Evolutionary conservation across 2,797 vertebrate genomes (phyloP).

Genomic region (Trichosurus vulpecula): DNA sequence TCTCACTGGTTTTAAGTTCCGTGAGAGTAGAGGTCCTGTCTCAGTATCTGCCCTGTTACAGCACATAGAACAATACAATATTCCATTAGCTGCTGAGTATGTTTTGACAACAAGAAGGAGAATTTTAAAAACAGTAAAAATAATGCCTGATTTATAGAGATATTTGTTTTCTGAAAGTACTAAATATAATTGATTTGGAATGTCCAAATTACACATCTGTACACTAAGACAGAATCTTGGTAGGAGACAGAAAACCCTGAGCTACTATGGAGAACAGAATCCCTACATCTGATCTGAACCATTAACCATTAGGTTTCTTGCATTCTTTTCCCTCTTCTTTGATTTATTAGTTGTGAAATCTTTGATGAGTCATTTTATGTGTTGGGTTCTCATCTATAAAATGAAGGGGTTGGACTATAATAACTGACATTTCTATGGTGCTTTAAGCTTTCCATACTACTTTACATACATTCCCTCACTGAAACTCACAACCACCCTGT

Average conservation of each 20-base stretch:
- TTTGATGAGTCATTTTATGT: neutral
- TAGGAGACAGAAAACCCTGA: neutral
- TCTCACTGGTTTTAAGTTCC: slow-evolving; percentile 34
- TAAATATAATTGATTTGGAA: slow-evolving; percentile 31
- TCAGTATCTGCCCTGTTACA: slow-evolving; percentile 21
- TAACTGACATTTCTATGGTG: neutral
- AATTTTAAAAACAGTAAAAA: slow-evolving; percentile 55
- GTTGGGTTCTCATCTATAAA: neutral
- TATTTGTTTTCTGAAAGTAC: slow-evolving; percentile 45
- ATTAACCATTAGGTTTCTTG: neutral
- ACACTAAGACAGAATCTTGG: neutral
- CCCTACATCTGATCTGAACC: neutral
- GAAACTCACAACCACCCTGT: neutral
- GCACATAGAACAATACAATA: neutral
- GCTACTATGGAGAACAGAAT: neutral
- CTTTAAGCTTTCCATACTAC: neutral
- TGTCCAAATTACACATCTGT: slow-evolving; percentile 15
- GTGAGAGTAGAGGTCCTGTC: neutral
- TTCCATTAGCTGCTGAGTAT: neutral
- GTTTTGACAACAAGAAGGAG: slow-evolving; percentile 45
- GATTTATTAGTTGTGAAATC: neutral
- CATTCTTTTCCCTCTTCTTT: neutral
- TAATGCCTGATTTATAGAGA: slow-evolving; percentile 42
- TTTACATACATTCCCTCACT: neutral
- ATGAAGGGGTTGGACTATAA: neutral